These are phyloP conservation scores for Trichechus manatus DNA, from an alignment of 2,113 vertebrate species.

Conservation along the genomic window DNA sequence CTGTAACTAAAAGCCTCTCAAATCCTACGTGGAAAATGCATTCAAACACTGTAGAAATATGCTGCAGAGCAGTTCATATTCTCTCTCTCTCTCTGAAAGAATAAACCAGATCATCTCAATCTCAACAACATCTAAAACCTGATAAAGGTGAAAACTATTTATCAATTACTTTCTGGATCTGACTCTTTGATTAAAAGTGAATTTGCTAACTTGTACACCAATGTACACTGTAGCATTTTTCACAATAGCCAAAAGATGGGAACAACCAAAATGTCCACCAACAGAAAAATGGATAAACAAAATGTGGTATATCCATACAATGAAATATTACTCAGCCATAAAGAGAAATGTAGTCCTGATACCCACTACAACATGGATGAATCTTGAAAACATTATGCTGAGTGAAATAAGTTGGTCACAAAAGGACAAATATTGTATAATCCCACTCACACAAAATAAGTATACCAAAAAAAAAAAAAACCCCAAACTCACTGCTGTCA, in stretches of 20 bases:
- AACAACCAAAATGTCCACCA: background rate
- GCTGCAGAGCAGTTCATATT: background rate
- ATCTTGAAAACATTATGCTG: too few species aligned
- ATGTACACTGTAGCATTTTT: background rate
- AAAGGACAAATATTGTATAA: background rate
- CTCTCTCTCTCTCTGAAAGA: background rate
- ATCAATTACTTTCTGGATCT: background rate
- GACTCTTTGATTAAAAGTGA: background rate
- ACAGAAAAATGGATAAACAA: too few species aligned
- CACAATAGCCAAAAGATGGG: background rate
- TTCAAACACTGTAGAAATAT: background rate
- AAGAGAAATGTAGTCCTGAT: too few species aligned
- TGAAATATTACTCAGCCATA: too few species aligned
- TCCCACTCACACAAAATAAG: background rate
- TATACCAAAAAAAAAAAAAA: too few species aligned
- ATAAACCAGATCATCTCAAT: background rate
- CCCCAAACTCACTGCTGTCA: too few species aligned
- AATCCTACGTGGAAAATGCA: background rate
- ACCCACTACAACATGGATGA: too few species aligned
- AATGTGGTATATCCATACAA: too few species aligned
- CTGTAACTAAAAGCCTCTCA: background rate
- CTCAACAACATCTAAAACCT: background rate
- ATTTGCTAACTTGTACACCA: background rate
- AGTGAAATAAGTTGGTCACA: too few species aligned
- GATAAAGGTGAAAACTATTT: background rate